Percentiles rank a stretch among this genome's conserved stretches.
phyloP scores from a whole-genome alignment of 2,797 vertebrate genomes.

The Champsocephalus esox region DNA sequence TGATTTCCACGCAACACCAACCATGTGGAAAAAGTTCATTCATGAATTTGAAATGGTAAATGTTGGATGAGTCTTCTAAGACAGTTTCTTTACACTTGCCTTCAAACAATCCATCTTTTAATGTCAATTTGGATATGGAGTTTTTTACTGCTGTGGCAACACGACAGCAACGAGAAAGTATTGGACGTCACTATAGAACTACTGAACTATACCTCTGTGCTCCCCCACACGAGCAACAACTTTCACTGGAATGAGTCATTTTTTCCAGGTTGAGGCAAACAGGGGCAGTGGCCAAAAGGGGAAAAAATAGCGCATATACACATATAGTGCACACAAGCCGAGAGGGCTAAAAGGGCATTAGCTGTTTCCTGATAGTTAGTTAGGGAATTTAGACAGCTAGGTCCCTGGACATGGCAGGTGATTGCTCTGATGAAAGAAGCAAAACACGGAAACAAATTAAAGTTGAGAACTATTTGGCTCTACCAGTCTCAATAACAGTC shows the following conservation, averaged over 20 bases:
- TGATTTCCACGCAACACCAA: conserved; percentile 39
- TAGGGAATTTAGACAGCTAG: conserved; percentile 58
- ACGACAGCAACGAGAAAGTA: conserved; percentile 26
- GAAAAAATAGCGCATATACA: conserved; percentile 8
- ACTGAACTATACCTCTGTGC: conserved; percentile 40
- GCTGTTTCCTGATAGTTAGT: conserved; percentile 66
- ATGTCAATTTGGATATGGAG: conserved; percentile 26
- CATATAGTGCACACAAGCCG: conserved; percentile 32
- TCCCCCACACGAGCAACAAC: conserved; percentile 54
- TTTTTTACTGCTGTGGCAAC: conserved; percentile 23
- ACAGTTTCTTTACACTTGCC: conserved; percentile 34
- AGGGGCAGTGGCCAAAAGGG: conserved; percentile 17
- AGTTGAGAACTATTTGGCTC: conserved; percentile 15
- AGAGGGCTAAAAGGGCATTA: conserved; percentile 62
- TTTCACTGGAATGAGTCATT: conserved; percentile 69
- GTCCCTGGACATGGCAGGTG: conserved; percentile 28
- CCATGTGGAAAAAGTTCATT: conserved; percentile 70
- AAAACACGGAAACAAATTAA: conserved; percentile 40
- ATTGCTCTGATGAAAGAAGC: conserved; percentile 51
- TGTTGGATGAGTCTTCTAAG: conserved; percentile 31
- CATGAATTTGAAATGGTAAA: conserved; percentile 48
- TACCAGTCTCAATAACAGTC: conserved; percentile 37
- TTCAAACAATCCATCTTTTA: conserved; percentile 39
- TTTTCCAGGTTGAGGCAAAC: conserved; percentile 64
- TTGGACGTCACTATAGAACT: conserved; percentile 28